Evolutionary conservation across 2,888 invertebrate genomes (phyloP), one percentile per base, ranked within the genome.

Genomic region (Meteorus colon): DNA sequence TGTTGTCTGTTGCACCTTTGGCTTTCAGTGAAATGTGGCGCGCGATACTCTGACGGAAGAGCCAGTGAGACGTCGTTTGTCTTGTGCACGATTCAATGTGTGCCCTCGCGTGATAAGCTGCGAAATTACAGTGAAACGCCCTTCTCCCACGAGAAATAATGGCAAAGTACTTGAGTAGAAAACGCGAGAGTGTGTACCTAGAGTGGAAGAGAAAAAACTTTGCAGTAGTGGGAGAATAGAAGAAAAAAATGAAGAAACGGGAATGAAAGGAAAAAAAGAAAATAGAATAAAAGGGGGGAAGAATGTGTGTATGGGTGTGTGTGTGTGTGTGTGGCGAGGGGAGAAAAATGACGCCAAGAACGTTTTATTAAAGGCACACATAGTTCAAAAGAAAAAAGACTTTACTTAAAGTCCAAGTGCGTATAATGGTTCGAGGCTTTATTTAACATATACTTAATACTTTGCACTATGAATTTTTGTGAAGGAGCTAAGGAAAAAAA

Each of bases 71-170:
- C 55, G 60, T 76, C 67, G 67, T 48, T 67, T 72, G 67, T 72
- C 67, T 67, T 74, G 48, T 27, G 6, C 66, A 37, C 67, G 59
- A 66, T 76, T 60, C 67, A 66, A 66, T 72, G 75, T 72, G 72
- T 76, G 65, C 74, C 76, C 65, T 78, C 74, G 78, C 78, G 78
- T 77, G 80, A 80, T 80, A 79, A 80, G 76, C 77, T 74, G 65
- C 76, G 75, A 80, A 80, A 80, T 80, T 78, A 78, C 76, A 78
- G 75, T 73, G 78, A 76, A 55, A 66, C 70, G 76, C 77, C 79
- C 69, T 55, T 48, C 70, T 75, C 75, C 34, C 55, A 45, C n/a
- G 67, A 75, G 73, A 76, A 65, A 76, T 73, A 67, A 65, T 74
- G 45, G 67, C 41, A 60, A 59, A 70, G 70, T 62, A 72, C 65